phyloP scores from a whole-genome alignment of 1,140 invertebrate species.

The Psilanteris sp. region DNA sequence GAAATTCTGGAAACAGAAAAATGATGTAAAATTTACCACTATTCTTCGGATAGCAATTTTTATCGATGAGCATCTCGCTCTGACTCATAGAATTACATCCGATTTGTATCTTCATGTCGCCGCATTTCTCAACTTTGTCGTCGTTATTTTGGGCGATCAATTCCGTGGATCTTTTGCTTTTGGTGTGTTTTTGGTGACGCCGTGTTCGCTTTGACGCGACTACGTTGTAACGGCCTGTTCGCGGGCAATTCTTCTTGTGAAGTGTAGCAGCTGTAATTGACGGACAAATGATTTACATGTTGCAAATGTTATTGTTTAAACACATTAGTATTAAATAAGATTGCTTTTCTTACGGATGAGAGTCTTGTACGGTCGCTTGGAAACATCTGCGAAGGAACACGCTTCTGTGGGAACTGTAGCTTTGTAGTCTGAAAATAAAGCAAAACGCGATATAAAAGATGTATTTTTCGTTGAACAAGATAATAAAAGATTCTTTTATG shows the following conservation, averaged over 20 bases:
- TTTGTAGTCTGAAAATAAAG: slow-evolving; percentile 70
- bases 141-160: slow-evolving; percentile 48
- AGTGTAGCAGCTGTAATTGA: slow-evolving; percentile 73
- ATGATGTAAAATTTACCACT: slow-evolving; percentile 67
- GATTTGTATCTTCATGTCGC: slow-evolving; percentile 71
- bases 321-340: neutral
- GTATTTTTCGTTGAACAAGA: slow-evolving; percentile 5
- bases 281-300: neutral
- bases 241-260: slow-evolving; percentile 78
- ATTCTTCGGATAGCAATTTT: slow-evolving; percentile 72
- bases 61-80: slow-evolving; percentile 74
- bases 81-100: slow-evolving; percentile 73
- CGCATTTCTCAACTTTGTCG: slow-evolving; percentile 67
- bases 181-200: slow-evolving; percentile 60
- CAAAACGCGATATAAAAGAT: neutral
- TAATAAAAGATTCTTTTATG: slow-evolving; percentile 20
- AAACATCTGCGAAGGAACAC: slow-evolving; percentile 81
- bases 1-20: too few relatives aligned
- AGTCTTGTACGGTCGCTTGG: slow-evolving; percentile 87
- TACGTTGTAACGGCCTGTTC: slow-evolving; percentile 77
- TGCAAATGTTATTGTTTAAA: too few relatives aligned
- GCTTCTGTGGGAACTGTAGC: slow-evolving; percentile 82
- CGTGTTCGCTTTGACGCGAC: slow-evolving; percentile 66
- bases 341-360: slow-evolving; percentile 87
- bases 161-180: slow-evolving; percentile 43